Conservation (phyloP, 2,113 vertebrate species). For the Hippocampus barbouri region DNA sequence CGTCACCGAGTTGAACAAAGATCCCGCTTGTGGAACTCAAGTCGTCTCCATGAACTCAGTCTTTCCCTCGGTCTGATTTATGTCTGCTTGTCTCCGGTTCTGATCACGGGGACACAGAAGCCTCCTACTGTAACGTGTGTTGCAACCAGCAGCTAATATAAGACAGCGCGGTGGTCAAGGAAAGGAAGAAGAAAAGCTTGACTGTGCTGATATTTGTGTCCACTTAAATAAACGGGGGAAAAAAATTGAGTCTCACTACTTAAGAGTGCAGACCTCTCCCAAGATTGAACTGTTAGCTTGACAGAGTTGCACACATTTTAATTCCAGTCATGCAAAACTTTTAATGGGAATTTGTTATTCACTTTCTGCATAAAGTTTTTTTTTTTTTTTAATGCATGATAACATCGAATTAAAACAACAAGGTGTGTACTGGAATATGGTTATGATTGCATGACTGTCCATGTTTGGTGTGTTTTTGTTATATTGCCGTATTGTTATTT, state of each 20-base stretch:
- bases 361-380: background rate
- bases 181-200: background rate
- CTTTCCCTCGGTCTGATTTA: background rate
- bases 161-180: background rate
- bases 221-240: background rate
- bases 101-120: background rate
- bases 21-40: conserved; percentile 10
- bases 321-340: background rate
- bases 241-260: background rate
- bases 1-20: conserved; percentile 4
- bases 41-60: conserved; percentile 13
- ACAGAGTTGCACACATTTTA: background rate
- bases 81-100: background rate
- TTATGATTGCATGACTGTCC: no score
- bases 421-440: no score
- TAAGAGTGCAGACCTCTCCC: background rate
- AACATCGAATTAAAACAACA: no score
- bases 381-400: background rate
- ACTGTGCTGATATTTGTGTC: background rate
- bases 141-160: background rate
- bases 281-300: background rate
- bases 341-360: background rate
- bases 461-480: no score
- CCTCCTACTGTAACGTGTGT: background rate
- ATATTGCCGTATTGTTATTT: no score